Percentiles rank a stretch among this genome's conserved stretches.
Conservation (phyloP, 2,113 vertebrate species). For the Naja naja region DNA sequence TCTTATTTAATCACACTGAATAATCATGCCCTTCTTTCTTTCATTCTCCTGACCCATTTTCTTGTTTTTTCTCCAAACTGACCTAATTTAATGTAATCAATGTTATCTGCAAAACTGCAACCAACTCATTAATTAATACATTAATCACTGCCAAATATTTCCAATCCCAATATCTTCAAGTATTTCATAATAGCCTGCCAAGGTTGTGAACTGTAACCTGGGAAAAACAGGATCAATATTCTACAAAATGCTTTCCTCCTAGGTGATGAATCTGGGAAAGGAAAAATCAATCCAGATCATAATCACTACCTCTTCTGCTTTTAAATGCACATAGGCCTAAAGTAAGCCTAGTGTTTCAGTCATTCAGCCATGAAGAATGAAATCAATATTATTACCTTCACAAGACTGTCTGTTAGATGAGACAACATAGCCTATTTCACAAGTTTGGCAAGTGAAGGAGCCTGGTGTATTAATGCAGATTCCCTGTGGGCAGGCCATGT, state of each 20-base stretch:
- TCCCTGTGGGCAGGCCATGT: slow-evolving; percentile 68
- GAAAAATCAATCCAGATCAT: slow-evolving; percentile 9
- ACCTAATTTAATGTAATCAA: slow-evolving; percentile 14
- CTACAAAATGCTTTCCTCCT: neutral
- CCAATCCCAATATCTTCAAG: neutral
- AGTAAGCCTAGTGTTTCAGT: neutral
- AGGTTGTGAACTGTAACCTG: neutral
- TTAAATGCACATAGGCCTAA: neutral
- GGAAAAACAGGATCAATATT: neutral
- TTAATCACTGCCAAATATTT: slow-evolving; percentile 5
- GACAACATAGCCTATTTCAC: slow-evolving; percentile 63
- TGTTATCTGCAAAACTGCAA: neutral
- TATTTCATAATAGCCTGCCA: neutral
- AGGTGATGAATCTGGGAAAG: neutral
- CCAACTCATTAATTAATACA: neutral
- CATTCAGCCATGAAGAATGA: neutral
- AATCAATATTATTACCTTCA: slow-evolving; percentile 67
- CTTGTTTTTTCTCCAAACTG: slow-evolving; percentile 4
- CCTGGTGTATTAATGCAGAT: slow-evolving; percentile 75
- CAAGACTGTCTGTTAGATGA: slow-evolving; percentile 64
- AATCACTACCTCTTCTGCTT: neutral
- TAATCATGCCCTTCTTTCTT: neutral
- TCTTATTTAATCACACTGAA: neutral
- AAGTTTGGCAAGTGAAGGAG: slow-evolving; percentile 75
- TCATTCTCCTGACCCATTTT: slow-evolving; percentile 4